Base-by-base conservation (phyloP, 2,888 invertebrate genomes). In the Zootermopsis nevadensis region DNA sequence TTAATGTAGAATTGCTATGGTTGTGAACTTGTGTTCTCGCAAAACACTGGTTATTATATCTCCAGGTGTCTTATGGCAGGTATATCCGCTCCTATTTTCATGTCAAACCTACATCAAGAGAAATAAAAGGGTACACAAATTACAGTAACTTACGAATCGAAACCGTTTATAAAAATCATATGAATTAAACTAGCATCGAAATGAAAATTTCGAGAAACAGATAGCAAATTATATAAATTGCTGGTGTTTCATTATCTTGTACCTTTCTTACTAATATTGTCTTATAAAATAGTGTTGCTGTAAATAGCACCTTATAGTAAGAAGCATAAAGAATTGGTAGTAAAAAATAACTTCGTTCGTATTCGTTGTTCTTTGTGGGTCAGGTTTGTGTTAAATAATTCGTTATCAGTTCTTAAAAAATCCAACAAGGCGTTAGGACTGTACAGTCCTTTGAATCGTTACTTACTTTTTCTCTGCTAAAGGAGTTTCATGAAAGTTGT, bases 81-180 rank as follows among this genome's bases (percentile, higher is more conserved):
- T 74, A 72, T 22, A 24, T 81, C 33, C 60, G 53, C 53, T n/a
- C 82, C 53, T 55, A 82, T 82, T 82, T 82, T 82, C 82, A 76
- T 82, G 82, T 82, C 82, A 82, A 82, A 82, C 82, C 82, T 55
- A 55, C 82, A 74, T 82, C 82, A 82, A 38, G 33, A 66, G 60
- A 60, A 79, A 66, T 27, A 79, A 60, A 55, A 77, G 48, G 53
- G 6, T 53, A 31, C 31, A 53, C 48, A 48, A 79, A 79, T 79
- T 79, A 79, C 79, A 79, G 79, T 79, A 31, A 79, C 79, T 79
- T n/a, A 10, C 53, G 69, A 53, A 83, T 42, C 76, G 77, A 42
- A 81, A 83, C 42, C 80, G 83, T 83, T 83, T 83, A 83, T 81
- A 76, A 60, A 53, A 83, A 81, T 83, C 42, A 83, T 81, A 83